phyloP scores from a whole-genome alignment of 2,888 invertebrate genomes.

The Euphydryas editha region DNA sequence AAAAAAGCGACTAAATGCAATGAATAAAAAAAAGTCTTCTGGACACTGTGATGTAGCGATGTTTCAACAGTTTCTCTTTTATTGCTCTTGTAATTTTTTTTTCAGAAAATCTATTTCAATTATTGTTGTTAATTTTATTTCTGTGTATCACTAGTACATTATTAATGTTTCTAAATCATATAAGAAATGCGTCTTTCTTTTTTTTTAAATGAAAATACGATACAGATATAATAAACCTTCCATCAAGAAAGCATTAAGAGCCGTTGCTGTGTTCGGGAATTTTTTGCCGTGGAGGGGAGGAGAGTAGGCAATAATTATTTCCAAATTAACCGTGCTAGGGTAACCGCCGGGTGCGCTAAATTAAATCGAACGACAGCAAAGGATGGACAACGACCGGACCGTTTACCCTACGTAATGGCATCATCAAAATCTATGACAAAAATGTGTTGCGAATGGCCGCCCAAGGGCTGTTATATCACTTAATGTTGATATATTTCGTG shows the following conservation, averaged over 20 bases:
- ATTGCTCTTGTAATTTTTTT: neutral
- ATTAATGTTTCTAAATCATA: neutral
- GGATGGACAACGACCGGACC: slow-evolving; percentile 67
- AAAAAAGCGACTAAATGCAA: slow-evolving; percentile 15
- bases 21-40: slow-evolving; percentile 3
- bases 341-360: slow-evolving; percentile 72
- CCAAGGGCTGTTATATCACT: slow-evolving; percentile 49
- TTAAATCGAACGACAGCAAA: slow-evolving; percentile 72
- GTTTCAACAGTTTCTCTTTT: neutral
- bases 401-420: slow-evolving; percentile 70
- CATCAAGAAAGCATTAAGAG: slow-evolving; percentile 50
- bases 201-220: slow-evolving; percentile 25
- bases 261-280: slow-evolving; percentile 47
- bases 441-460: slow-evolving; percentile 73
- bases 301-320: slow-evolving; percentile 74
- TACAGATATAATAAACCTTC: slow-evolving; percentile 26
- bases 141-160: neutral
- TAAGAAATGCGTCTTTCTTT: slow-evolving; percentile 2
- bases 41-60: neutral
- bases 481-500: slow-evolving; percentile 46
- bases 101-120: neutral
- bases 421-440: slow-evolving; percentile 74
- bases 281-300: slow-evolving; percentile 57
- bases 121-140: neutral
- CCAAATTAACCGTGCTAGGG: slow-evolving; percentile 72